These are phyloP conservation scores for Proales similis DNA, from an alignment of 1,140 invertebrate species.

Conservation along the genomic window DNA sequence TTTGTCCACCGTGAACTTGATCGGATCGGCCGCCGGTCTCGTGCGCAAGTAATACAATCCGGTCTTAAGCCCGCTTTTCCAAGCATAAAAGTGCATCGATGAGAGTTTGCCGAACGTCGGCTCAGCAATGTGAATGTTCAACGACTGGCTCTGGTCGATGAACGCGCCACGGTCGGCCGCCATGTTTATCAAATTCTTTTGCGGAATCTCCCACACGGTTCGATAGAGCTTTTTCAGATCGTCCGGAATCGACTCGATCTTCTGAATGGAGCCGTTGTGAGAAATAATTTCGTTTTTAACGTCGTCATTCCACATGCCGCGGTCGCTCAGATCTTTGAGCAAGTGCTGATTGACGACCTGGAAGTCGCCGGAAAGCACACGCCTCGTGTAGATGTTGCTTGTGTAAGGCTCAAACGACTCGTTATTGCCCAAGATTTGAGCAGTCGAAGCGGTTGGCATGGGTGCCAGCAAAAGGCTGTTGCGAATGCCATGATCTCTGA, in stretches of 20 bases:
- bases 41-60: constrained; percentile 98
- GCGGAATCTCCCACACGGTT: constrained; percentile 97
- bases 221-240: constrained; percentile 86
- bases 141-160: constrained; percentile 95
- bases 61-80: constrained; percentile 91
- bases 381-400: constrained; percentile 86
- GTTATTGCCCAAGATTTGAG: constrained; percentile 97
- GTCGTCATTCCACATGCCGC: constrained; percentile 84
- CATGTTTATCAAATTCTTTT: constrained; percentile 89
- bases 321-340: constrained; percentile 80
- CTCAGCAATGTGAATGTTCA: constrained; percentile 91
- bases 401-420: constrained; percentile 97
- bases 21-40: constrained; percentile 87
- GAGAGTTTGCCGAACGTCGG: constrained; percentile 86
- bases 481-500: constrained; percentile 78
- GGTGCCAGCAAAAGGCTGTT: constrained; percentile 91
- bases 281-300: constrained; percentile 91
- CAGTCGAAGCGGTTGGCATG: constrained; percentile 98
- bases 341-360: constrained; percentile 93
- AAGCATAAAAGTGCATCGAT: constrained; percentile 96
- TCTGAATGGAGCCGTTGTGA: constrained; percentile 83
- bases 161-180: constrained; percentile 92
- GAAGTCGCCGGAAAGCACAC: constrained; percentile 83
- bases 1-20: constrained; percentile 97
- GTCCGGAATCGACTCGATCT: constrained; percentile 76